Conservation (phyloP, 2,888 invertebrate genomes). For the Pecten maximus region DNA sequence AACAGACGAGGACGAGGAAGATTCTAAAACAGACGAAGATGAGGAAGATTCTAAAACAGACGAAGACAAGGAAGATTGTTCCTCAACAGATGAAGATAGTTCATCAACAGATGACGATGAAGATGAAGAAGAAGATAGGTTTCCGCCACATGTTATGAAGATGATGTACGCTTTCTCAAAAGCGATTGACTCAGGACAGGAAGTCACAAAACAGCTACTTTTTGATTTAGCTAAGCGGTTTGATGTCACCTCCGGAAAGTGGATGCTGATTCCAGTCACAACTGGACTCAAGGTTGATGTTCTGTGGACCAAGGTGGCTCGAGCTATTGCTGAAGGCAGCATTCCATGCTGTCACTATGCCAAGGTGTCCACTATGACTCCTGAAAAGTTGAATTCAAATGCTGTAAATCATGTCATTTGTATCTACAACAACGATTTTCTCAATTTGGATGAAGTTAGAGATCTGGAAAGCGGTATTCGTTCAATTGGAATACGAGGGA, state of each 20-base stretch:
- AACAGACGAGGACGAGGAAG: background rate
- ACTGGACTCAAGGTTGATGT: conserved; percentile 63
- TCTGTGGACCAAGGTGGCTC: conserved; percentile 62
- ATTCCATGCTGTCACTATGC: conserved; percentile 52
- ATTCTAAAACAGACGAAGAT: background rate
- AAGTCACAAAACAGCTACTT: conserved; percentile 55
- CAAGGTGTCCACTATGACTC: conserved; percentile 54
- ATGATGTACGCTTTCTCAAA: background rate
- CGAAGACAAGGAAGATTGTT: background rate
- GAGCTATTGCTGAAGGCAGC: conserved; percentile 50
- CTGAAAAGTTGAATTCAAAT: background rate
- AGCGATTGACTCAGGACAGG: conserved; percentile 42
- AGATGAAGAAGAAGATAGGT: background rate
- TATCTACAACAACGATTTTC: conserved; percentile 63
- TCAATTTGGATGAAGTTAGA: conserved; percentile 58
- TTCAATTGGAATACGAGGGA: conserved; percentile 60
- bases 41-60: background rate
- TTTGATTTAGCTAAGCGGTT: conserved; percentile 59
- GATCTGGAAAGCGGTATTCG: conserved; percentile 58
- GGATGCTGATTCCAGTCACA: conserved; percentile 59
- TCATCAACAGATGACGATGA: background rate
- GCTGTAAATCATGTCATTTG: conserved; percentile 61
- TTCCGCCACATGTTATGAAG: background rate
- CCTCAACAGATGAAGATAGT: background rate
- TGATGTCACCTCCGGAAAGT: conserved; percentile 60